phyloP scores from a whole-genome alignment of 2,888 invertebrate species.

The Ennomos quercinarius region DNA sequence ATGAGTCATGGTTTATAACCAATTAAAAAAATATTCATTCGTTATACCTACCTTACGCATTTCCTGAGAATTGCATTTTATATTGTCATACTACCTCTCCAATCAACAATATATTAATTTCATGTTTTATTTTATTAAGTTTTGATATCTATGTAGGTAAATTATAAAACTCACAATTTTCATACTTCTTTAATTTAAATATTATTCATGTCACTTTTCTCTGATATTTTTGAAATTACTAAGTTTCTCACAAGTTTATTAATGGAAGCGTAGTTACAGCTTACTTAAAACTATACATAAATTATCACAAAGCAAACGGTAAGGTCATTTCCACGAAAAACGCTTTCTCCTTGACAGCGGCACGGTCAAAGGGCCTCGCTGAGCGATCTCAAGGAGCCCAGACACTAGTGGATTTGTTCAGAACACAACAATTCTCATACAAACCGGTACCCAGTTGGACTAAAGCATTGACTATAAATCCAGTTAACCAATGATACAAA shows the following conservation, averaged over 20 bases:
- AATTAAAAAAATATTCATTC: slow-evolving; percentile 42
- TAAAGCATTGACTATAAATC: no score
- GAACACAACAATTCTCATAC: slow-evolving; percentile 49
- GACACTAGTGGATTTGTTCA: slow-evolving; percentile 46
- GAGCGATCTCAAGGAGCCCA: slow-evolving; percentile 46
- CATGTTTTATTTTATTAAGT: no score
- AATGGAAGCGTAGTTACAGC: slow-evolving; percentile 4
- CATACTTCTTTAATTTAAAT: no score
- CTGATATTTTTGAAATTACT: slow-evolving; percentile 1
- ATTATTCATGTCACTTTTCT: background rate
- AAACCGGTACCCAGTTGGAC: slow-evolving; percentile 34
- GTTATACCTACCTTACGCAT: slow-evolving; percentile 18
- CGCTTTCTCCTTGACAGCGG: slow-evolving; percentile 72
- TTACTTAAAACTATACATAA: slow-evolving; percentile 32
- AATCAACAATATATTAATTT: no score
- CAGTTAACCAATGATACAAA: no score
- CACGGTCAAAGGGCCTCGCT: slow-evolving; percentile 58
- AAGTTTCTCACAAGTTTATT: slow-evolving; percentile 4
- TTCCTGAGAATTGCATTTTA: slow-evolving; percentile 19
- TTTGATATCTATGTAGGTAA: no score
- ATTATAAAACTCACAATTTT: no score
- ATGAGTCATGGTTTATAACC: slow-evolving; percentile 43
- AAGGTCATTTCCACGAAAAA: slow-evolving; percentile 70
- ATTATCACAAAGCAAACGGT: slow-evolving; percentile 41
- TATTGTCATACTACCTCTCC: background rate